phyloP scores from a whole-genome alignment of 2,113 vertebrate genomes.

The Pogona vitticeps region DNA sequence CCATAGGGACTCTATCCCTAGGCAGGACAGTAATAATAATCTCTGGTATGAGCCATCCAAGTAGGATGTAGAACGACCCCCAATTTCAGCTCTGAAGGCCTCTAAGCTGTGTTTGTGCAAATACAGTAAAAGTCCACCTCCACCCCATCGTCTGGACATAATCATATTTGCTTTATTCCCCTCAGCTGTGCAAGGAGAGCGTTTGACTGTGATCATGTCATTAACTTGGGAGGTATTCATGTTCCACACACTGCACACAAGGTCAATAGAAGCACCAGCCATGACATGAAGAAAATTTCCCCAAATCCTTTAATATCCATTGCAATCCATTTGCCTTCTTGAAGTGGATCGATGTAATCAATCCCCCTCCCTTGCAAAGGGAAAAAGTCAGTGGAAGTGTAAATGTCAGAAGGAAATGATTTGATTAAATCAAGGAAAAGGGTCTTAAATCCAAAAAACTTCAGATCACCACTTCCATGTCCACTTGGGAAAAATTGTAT shows the following conservation, averaged over 20 bases:
- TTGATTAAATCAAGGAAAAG: neutral
- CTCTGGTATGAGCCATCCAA: too few species aligned
- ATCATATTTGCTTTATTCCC: too few species aligned
- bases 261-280: neutral
- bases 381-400: neutral
- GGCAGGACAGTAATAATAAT: too few species aligned
- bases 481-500: neutral
- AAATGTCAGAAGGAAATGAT: neutral
- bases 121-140: neutral
- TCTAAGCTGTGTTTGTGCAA: neutral
- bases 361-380: neutral
- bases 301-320: neutral
- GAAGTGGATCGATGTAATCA: neutral
- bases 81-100: neutral
- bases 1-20: too few species aligned
- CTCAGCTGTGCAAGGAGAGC: neutral
- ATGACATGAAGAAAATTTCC: neutral
- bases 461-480: neutral
- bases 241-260: neutral
- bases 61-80: neutral
- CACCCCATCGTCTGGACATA: neutral
- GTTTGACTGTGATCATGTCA: neutral
- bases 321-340: neutral
- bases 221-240: neutral
- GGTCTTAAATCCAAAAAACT: neutral